Conservation (phyloP, 2,797 vertebrate genomes). For the Takifugu ocellatus region DNA sequence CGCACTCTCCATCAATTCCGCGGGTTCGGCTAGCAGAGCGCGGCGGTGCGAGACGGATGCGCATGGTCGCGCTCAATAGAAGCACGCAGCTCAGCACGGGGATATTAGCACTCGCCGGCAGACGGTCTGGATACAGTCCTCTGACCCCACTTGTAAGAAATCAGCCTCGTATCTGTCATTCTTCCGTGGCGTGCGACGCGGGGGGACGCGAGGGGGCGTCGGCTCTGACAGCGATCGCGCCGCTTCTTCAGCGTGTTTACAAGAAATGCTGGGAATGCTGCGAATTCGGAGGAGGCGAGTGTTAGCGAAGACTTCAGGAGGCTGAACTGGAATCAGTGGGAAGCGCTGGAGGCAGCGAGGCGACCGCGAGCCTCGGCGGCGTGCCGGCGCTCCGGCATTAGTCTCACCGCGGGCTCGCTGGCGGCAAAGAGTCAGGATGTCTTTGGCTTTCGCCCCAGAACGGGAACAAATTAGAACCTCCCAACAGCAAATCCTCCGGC, state of each 20-base stretch:
- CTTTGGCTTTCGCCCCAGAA: neutral
- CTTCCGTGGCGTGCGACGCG: conserved; percentile 9
- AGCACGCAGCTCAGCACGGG: conserved; percentile 60
- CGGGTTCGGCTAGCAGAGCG: conserved; percentile 61
- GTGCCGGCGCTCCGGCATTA: conserved; percentile 30
- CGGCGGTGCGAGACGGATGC: conserved; percentile 62
- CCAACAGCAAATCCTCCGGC: neutral
- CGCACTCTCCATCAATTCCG: conserved; percentile 59
- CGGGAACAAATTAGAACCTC: too few species aligned
- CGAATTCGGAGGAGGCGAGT: conserved; percentile 16
- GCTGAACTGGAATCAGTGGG: conserved; percentile 33
- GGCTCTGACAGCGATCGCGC: conserved; percentile 23
- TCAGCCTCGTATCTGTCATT: conserved; percentile 62
- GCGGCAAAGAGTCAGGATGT: conserved; percentile 16
- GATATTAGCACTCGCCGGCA: conserved; percentile 70
- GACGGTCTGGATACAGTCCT: conserved; percentile 61
- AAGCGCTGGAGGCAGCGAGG: conserved; percentile 27
- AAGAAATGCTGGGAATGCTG: conserved; percentile 3
- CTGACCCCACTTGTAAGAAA: conserved; percentile 73
- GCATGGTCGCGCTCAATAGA: conserved; percentile 67
- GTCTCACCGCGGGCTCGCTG: conserved; percentile 33
- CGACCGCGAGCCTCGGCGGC: conserved; percentile 32
- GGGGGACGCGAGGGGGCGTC: neutral
- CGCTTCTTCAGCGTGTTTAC: conserved; percentile 12
- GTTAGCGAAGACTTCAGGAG: conserved; percentile 30